Conservation (phyloP, 2,113 vertebrate species). For the Noturus placidus region DNA sequence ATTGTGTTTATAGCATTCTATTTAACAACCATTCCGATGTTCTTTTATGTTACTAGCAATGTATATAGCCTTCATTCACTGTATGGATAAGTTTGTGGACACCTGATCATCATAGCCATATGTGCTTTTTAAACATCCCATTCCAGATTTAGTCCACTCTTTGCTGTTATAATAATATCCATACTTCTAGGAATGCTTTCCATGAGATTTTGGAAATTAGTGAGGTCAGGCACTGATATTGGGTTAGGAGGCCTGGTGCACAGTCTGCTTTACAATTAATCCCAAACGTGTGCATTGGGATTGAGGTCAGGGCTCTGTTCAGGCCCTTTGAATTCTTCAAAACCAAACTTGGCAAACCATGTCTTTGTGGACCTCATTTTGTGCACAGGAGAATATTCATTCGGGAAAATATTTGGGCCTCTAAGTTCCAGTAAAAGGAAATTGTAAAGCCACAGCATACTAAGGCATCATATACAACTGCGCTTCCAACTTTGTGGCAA, state of each 20-base stretch:
- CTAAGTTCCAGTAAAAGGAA: not conserved
- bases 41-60: not conserved
- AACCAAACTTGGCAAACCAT: not conserved
- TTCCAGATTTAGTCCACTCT: not conserved
- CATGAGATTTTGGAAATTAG: not conserved
- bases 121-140: not conserved
- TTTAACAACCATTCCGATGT: not conserved
- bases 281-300: not conserved
- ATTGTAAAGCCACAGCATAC: not conserved
- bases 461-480: not conserved
- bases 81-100: not conserved
- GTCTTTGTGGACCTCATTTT: not conserved
- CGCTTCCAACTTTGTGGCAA: not conserved
- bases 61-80: not conserved
- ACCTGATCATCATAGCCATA: not conserved
- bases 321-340: not conserved
- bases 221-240: not conserved
- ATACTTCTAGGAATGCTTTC: not conserved
- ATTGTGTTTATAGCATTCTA: not conserved
- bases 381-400: not conserved
- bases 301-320: not conserved
- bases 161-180: not conserved
- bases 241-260: no score
- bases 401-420: not conserved
- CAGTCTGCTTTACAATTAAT: not conserved